Percentiles rank a stretch among this genome's conserved stretches.
phyloP scores from a whole-genome alignment of 2,797 vertebrate genomes.

The Manis pentadactyla region DNA sequence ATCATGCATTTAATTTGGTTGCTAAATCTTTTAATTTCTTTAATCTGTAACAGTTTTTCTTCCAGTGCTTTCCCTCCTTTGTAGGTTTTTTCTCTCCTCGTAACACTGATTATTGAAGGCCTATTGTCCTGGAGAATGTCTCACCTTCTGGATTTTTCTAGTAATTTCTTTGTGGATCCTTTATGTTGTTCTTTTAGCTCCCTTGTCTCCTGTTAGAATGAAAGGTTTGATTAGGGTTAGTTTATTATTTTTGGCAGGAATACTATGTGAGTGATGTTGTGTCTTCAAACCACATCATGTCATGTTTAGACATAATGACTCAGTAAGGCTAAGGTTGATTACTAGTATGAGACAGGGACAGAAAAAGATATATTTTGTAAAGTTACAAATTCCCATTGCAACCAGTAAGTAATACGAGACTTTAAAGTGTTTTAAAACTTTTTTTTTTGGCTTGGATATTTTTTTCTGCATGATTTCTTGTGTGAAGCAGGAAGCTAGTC shows the following conservation, averaged over 20 bases:
- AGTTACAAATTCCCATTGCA: background rate
- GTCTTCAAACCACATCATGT: background rate
- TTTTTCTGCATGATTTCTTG: slow-evolving; percentile 32
- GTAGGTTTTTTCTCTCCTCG: background rate
- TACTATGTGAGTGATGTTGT: background rate
- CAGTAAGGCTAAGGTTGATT: background rate
- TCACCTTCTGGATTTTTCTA: background rate
- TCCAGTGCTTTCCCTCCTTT: background rate
- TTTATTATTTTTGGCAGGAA: background rate
- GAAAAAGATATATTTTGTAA: background rate
- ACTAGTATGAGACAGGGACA: background rate
- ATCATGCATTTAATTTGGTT: background rate
- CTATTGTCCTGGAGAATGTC: background rate
- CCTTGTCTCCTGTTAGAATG: background rate
- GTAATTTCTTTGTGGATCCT: background rate
- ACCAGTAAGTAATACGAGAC: background rate
- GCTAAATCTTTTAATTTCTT: background rate
- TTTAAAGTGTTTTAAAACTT: slow-evolving; percentile 23
- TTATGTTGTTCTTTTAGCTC: background rate
- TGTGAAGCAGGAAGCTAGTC: background rate
- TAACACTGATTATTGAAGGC: background rate
- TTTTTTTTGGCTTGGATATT: background rate
- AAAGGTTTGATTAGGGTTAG: background rate
- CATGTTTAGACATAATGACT: background rate
- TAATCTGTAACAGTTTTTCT: background rate